Evolutionary conservation across 2,888 invertebrate genomes (phyloP).

Genomic region (Nymphalis c-album): DNA sequence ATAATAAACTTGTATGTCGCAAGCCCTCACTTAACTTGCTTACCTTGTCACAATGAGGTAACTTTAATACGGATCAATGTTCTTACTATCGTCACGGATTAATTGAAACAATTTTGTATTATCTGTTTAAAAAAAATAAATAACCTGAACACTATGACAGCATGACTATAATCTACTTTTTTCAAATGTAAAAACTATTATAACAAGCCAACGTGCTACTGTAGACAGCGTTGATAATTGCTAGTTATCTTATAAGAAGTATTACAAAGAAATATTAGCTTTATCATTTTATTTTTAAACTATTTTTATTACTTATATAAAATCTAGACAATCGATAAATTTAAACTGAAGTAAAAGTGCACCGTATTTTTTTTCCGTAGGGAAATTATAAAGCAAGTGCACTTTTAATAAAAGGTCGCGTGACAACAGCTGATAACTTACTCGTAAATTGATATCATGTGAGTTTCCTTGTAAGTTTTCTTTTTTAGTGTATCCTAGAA

Average conservation of each 20-base stretch:
- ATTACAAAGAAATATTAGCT: not conserved
- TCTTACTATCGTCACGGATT: slow-evolving; percentile 28
- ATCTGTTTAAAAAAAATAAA: not conserved
- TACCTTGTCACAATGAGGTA: slow-evolving; percentile 35
- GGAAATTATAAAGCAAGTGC: no score
- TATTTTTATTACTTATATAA: not conserved
- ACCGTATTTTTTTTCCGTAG: no score
- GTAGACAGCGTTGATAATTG: not conserved
- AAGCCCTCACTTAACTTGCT: slow-evolving; percentile 25
- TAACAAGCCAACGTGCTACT: not conserved
- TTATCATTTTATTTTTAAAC: not conserved
- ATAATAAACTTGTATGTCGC: slow-evolving; percentile 14
- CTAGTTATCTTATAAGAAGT: not conserved
- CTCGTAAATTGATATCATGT: no score
- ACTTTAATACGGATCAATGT: slow-evolving; percentile 34
- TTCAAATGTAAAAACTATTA: not conserved
- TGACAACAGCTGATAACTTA: no score
- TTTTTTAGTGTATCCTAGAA: no score
- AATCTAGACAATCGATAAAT: no score
- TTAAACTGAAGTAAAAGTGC: no score
- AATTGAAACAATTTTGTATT: slow-evolving; percentile 13
- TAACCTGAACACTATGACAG: not conserved
- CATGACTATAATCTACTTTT: slow-evolving; percentile 2
- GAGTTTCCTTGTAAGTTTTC: no score
- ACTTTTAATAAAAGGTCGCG: no score